Evolutionary conservation across 1,140 invertebrate genomes (phyloP).

Genomic region (Leptinotarsa lineolata): DNA sequence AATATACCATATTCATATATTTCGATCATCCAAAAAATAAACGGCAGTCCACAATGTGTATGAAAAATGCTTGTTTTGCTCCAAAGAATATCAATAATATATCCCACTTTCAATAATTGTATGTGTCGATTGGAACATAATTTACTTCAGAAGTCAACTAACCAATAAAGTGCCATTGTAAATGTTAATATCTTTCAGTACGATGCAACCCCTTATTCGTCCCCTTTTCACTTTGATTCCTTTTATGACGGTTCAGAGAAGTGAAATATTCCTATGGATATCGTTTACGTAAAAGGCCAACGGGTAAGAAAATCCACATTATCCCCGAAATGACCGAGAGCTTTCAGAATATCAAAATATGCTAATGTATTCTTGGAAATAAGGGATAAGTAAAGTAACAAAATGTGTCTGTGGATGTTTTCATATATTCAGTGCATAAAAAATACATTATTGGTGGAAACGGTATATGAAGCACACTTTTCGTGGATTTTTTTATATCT

Average conservation of each 20-base stretch:
- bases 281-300: slow-evolving; percentile 3
- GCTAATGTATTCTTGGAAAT: slow-evolving; percentile 36
- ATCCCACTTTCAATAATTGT: too few species aligned
- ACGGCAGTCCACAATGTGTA: too few species aligned
- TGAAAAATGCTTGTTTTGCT: too few species aligned
- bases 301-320: slow-evolving; percentile 32
- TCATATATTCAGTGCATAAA: slow-evolving; percentile 16
- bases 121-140: too few species aligned
- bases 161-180: too few species aligned
- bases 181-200: too few species aligned
- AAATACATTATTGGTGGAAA: background rate
- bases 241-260: background rate
- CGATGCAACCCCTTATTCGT: background rate
- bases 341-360: slow-evolving; percentile 38
- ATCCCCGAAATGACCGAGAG: slow-evolving; percentile 36
- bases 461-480: background rate
- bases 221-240: slow-evolving; percentile 1
- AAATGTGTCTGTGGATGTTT: slow-evolving; percentile 34
- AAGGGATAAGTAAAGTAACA: slow-evolving; percentile 38
- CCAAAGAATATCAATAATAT: too few species aligned
- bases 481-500: too few species aligned
- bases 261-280: slow-evolving; percentile 2
- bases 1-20: too few species aligned
- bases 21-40: too few species aligned
- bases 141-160: too few species aligned